Conservation (phyloP, 2,113 vertebrate species). For the Zosterops japonicus region DNA sequence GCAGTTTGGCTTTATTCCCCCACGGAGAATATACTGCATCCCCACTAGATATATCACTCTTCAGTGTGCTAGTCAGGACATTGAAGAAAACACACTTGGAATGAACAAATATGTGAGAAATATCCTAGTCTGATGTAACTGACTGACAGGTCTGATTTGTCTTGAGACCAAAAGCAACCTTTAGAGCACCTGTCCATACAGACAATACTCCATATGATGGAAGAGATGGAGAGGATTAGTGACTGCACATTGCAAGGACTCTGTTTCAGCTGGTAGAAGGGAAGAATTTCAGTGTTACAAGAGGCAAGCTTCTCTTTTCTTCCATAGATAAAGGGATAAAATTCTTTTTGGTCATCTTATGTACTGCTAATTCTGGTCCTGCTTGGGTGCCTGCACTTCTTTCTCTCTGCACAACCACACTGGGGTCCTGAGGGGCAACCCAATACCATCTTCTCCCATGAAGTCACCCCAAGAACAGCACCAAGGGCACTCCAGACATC, state of each 20-base stretch:
- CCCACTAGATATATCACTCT: not conserved
- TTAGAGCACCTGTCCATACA: fast-evolving
- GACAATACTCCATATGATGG: not conserved
- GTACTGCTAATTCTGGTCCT: not conserved
- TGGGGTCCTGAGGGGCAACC: not conserved
- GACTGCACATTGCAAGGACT: not conserved
- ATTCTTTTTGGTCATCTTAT: not conserved
- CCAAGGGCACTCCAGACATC: not conserved
- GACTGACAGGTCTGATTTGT: constrained; percentile 19
- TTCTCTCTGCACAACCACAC: not conserved
- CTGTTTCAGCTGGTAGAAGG: not conserved
- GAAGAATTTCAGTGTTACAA: not conserved
- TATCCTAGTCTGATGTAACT: not conserved
- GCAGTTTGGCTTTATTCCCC: constrained; percentile 27
- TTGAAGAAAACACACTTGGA: not conserved
- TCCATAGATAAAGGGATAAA: not conserved
- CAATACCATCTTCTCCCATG: not conserved
- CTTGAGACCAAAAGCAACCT: not conserved
- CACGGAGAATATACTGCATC: not conserved
- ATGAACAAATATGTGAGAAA: not conserved
- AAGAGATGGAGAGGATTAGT: not conserved
- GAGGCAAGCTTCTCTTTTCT: not conserved
- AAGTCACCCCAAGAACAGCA: not conserved
- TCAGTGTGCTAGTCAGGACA: not conserved
- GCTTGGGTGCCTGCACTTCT: not conserved